A percentile compares a stretch with the other conserved stretches of the same genome.
Evolutionary conservation across 2,113 vertebrate species (phyloP).

Genomic region (Sisor rabdophorus): DNA sequence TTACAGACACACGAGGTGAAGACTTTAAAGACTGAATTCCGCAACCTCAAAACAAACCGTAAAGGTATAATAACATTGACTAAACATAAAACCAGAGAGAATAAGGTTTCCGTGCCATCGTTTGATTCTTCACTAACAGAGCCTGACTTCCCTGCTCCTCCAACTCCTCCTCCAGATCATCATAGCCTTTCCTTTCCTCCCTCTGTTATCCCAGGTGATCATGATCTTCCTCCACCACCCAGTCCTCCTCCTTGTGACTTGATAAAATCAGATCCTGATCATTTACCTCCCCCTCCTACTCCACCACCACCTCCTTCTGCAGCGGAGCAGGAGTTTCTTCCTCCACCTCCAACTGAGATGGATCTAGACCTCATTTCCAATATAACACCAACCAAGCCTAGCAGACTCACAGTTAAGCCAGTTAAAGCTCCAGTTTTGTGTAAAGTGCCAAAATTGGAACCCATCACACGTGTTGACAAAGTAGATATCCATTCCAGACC

Average conservation of each 20-base stretch:
- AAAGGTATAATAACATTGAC: conserved; percentile 59
- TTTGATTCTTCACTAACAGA: conserved; percentile 64
- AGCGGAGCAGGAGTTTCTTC: conserved; percentile 63
- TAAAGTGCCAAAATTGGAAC: conserved; percentile 70
- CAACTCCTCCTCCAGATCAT: conserved; percentile 72
- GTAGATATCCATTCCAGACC: conserved; percentile 46
- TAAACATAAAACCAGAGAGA: conserved; percentile 63
- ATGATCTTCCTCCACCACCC: conserved; percentile 70
- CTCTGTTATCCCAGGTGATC: conserved; percentile 58
- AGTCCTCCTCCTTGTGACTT: conserved; percentile 65
- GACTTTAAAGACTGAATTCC: conserved; percentile 70
- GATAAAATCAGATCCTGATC: conserved; percentile 63
- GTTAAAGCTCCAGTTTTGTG: conserved; percentile 60
- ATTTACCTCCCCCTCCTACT: conserved; percentile 53
- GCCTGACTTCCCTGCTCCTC: conserved; percentile 76
- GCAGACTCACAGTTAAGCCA: conserved; percentile 65
- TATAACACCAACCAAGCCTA: conserved; percentile 59
- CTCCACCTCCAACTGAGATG: conserved; percentile 66
- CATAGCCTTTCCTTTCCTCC: conserved; percentile 51
- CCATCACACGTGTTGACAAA: conserved; percentile 55
- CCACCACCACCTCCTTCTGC: conserved; percentile 57
- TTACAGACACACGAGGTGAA: conserved; percentile 69
- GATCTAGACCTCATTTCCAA: conserved; percentile 64
- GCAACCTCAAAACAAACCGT: conserved; percentile 62
- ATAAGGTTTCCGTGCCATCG: conserved; percentile 59